Conservation (phyloP, 2,888 invertebrate genomes). For the Erebia epiphron region DNA sequence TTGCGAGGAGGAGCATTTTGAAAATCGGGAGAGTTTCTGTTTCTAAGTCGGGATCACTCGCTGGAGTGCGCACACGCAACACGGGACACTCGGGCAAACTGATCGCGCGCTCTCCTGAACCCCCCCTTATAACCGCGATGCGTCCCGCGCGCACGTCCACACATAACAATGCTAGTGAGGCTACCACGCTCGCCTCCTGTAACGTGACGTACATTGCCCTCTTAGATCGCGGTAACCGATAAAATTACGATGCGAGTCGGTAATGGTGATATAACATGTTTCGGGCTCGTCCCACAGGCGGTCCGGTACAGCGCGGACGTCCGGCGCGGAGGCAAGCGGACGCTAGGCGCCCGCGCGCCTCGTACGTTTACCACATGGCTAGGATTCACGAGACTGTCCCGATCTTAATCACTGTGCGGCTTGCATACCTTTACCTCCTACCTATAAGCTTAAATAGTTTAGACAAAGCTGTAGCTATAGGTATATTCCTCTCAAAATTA, state of each 20-base stretch:
- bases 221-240: conserved; percentile 38
- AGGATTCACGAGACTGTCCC: conserved; percentile 1
- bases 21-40: conserved; percentile 52
- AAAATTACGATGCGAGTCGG: conserved; percentile 40
- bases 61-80: conserved; percentile 73
- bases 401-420: neutral
- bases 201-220: conserved; percentile 57
- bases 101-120: conserved; percentile 79
- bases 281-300: conserved; percentile 25
- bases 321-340: conserved; percentile 50
- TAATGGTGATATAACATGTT: conserved; percentile 47
- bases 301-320: conserved; percentile 43
- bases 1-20: conserved; percentile 79
- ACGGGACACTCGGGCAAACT: conserved; percentile 81
- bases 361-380: neutral
- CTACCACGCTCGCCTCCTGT: conserved; percentile 50
- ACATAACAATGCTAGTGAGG: conserved; percentile 54
- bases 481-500: too few relatives aligned
- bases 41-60: conserved; percentile 53
- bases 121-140: conserved; percentile 79
- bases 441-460: too few relatives aligned
- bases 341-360: conserved; percentile 61
- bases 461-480: too few relatives aligned
- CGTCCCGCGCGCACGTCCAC: conserved; percentile 73
- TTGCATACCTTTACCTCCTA: neutral